Percentiles rank a stretch among this genome's conserved stretches.
Evolutionary conservation across 2,888 invertebrate species (phyloP).

Genomic region (Pachymerium ferrugineum): DNA sequence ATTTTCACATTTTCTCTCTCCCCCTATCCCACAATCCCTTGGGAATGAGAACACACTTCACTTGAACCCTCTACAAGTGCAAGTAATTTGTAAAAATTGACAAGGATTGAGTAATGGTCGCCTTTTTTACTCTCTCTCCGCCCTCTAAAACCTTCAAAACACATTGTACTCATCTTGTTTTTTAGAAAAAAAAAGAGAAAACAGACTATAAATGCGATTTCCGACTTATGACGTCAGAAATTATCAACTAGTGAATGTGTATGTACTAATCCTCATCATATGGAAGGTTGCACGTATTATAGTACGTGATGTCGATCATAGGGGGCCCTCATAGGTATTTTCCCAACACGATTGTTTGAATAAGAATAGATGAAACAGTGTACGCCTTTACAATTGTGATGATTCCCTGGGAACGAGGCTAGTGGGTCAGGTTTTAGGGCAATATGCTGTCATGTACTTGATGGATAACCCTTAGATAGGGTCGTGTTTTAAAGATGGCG

Average conservation of each 20-base stretch:
- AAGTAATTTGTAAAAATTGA: conserved; percentile 24
- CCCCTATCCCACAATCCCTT: not conserved
- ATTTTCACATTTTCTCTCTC: not conserved
- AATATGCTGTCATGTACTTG: not conserved
- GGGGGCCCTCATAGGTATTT: too few species aligned
- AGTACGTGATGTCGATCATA: too few species aligned
- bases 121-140: not conserved
- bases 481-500: not conserved
- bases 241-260: too few species aligned
- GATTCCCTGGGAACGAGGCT: conserved; percentile 22
- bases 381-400: not conserved
- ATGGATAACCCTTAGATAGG: conserved; percentile 14
- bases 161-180: too few species aligned
- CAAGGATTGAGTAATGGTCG: not conserved
- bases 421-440: not conserved
- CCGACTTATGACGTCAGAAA: too few species aligned
- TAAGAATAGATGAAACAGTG: not conserved
- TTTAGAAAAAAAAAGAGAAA: too few species aligned
- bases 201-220: too few species aligned
- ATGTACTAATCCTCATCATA: too few species aligned
- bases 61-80: not conserved
- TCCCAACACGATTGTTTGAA: too few species aligned
- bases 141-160: too few species aligned
- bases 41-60: conserved; percentile 7
- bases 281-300: too few species aligned